Conservation (phyloP, 2,797 vertebrate genomes). For the Schizopygopsis pylzovi region DNA sequence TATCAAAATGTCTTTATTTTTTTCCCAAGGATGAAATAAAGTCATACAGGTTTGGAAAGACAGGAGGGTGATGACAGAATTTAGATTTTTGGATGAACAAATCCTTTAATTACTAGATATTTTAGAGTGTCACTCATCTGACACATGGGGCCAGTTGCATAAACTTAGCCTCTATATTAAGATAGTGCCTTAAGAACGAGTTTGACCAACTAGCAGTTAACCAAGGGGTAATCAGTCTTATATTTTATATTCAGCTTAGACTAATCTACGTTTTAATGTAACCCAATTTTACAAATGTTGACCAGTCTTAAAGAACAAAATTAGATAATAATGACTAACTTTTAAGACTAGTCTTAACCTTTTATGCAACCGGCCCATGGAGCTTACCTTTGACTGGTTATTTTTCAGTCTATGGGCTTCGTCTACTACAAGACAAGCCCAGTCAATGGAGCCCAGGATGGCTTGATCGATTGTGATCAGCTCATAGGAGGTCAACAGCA, state of each 20-base stretch:
- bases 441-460: slow-evolving; percentile 95
- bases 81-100: not conserved
- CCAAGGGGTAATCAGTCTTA: too few relatives aligned
- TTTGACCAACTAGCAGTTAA: too few relatives aligned
- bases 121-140: not conserved
- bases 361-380: not conserved
- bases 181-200: too few relatives aligned
- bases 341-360: too few relatives aligned
- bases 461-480: slow-evolving; percentile 98
- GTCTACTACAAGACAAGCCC: slow-evolving; percentile 97
- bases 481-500: slow-evolving; percentile 95
- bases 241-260: too few relatives aligned
- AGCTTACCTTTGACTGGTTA: slow-evolving; percentile 94
- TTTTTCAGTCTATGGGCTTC: slow-evolving; percentile 98
- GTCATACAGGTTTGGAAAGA: not conserved
- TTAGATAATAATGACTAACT: too few relatives aligned
- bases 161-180: too few relatives aligned
- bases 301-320: too few relatives aligned
- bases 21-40: not conserved
- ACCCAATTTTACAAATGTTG: too few relatives aligned
- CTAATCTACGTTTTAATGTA: too few relatives aligned
- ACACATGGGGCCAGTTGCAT: not conserved
- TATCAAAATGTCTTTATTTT: not conserved
- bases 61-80: not conserved
- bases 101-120: not conserved